Base-by-base conservation (phyloP, 2,888 invertebrate species). In the Rhorus exstirpatorius region DNA sequence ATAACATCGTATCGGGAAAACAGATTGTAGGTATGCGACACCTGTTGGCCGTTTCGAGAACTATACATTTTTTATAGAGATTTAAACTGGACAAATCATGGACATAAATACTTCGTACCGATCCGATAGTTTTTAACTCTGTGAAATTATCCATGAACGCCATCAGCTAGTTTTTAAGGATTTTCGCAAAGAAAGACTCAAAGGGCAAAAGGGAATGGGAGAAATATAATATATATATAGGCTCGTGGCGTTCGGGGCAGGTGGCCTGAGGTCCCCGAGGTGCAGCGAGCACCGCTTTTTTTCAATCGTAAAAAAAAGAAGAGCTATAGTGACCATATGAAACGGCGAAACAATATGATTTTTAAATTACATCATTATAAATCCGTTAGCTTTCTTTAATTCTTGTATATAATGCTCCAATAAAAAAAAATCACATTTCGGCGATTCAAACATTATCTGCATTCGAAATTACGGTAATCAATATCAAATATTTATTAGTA, bases 281-380 rank as follows among this genome's bases (percentile, higher is more conserved):
- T 41, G 41, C n/a, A 61, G 12, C 61, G 38, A n/a, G n/a, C n/a
- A n/a, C n/a, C 41, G 41, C 19, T 38, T 41, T 41, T 61, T 38
- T 61, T 61, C 61, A 41, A 51, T 61, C 21, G 41, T 41, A 38
- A 21, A 38, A 31, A 60, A 17, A 31, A 35, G 8, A 35, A 31
- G 35, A 17, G n/a, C n/a, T 10, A 19, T 60, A 17, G 60, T 19
- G 35, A 35, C 35, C 17, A 60, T 10, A 17, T 19, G 17, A 14
- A 35, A 8, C 35, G 51, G 21, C 10, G 21, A 51, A 51, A 51
- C 21, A 51, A 10, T 49, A 14, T 10, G 21, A 24, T 21, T 51
- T 21, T 51, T 21, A n/a, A n/a, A n/a, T n/a, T n/a, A n/a, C n/a
- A n/a, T n/a, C n/a, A n/a, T n/a, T n/a, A n/a, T n/a, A n/a, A n/a